phyloP scores from a whole-genome alignment of 2,888 invertebrate genomes.

The Drosophila lacicola region DNA sequence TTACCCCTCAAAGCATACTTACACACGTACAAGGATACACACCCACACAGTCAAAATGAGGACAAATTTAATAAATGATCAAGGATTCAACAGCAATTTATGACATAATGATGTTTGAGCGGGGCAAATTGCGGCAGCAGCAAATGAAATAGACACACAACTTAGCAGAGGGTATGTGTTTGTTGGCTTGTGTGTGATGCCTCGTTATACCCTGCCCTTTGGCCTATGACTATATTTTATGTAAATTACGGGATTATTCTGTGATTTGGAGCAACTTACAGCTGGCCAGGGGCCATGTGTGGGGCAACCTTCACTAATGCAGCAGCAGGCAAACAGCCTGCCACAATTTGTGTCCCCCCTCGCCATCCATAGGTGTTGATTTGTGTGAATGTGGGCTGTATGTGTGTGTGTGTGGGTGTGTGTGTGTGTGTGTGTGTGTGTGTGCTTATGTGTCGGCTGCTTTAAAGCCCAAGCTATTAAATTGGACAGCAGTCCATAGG shows the following conservation, averaged over 20 bases:
- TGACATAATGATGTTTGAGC: conserved; percentile 76
- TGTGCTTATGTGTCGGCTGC: not conserved
- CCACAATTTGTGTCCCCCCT: conserved; percentile 33
- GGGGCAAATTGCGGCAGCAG: conserved; percentile 59
- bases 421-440: conserved; percentile 13
- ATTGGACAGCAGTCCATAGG: conserved; percentile 23
- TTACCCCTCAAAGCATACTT: not conserved
- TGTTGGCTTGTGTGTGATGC: conserved; percentile 27
- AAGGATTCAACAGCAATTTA: conserved; percentile 79
- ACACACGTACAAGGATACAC: conserved; percentile 9
- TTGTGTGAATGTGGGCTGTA: conserved; percentile 31
- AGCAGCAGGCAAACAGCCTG: conserved; percentile 28
- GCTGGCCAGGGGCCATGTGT: conserved; percentile 56
- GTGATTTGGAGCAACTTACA: conserved; percentile 73
- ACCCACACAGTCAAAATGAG: conserved; percentile 32
- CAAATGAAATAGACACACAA: conserved; percentile 42
- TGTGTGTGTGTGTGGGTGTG: conserved; percentile 21
- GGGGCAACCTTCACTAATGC: conserved; percentile 35
- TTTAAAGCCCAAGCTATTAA: conserved; percentile 37
- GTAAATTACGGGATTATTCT: conserved; percentile 80
- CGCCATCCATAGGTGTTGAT: conserved; percentile 46
- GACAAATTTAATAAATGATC: conserved; percentile 80
- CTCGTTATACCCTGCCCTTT: conserved; percentile 45
- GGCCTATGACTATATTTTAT: conserved; percentile 69
- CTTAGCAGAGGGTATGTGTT: conserved; percentile 4